Evolutionary conservation across 2,797 vertebrate genomes (phyloP).

Genomic region (Vireo griseus): DNA sequence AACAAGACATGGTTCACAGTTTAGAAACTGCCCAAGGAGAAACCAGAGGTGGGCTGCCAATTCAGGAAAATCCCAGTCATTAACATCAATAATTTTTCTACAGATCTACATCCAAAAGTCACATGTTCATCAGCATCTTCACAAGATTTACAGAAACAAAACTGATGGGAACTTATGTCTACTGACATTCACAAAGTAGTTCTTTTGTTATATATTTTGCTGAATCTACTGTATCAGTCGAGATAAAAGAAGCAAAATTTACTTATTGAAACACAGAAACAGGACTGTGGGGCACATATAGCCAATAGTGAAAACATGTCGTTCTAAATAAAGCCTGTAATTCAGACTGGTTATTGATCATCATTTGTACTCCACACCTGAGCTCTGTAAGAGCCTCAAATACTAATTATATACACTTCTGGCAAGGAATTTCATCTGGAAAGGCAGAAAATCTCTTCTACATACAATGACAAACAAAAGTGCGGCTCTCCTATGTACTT

Average conservation of each 20-base stretch:
- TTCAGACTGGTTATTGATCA: background rate
- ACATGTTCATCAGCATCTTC: background rate
- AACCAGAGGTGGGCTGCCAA: background rate
- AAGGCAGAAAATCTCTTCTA: background rate
- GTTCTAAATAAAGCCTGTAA: background rate
- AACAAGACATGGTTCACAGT: background rate
- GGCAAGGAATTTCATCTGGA: background rate
- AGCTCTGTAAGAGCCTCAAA: background rate
- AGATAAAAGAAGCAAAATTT: background rate
- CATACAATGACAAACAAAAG: background rate
- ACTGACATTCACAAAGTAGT: background rate
- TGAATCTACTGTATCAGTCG: background rate
- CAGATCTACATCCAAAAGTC: background rate
- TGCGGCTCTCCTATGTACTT: background rate
- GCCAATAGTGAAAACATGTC: background rate
- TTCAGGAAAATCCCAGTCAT: background rate
- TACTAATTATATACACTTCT: background rate
- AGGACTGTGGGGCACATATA: accelerated
- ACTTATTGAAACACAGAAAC: background rate
- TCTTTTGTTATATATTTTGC: background rate
- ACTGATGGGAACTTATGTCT: background rate
- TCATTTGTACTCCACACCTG: background rate
- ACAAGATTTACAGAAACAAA: background rate
- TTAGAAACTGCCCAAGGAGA: background rate
- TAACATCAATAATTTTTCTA: background rate